These are phyloP conservation scores for Cygnus olor DNA, from an alignment of 2,797 vertebrate species.

Conservation along the genomic window DNA sequence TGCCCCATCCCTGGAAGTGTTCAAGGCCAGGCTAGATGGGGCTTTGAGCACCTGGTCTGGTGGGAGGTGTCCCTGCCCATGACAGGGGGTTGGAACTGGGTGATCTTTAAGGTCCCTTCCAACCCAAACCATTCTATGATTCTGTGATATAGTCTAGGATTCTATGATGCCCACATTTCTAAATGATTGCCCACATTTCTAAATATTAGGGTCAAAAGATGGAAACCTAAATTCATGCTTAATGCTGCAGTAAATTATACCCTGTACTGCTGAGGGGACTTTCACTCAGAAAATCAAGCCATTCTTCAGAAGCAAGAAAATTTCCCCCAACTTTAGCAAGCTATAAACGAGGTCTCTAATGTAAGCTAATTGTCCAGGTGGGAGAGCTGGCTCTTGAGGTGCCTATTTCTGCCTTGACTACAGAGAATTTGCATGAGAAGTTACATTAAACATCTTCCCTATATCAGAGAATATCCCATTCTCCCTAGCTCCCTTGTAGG, in stretches of 20 bases:
- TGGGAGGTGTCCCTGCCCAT: no score
- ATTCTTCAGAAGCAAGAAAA: background rate
- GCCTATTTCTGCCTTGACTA: slow-evolving; percentile 7
- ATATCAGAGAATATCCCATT: background rate
- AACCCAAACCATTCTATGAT: no score
- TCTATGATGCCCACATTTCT: no score
- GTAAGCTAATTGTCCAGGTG: background rate
- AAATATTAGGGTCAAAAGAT: background rate
- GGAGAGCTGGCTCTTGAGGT: background rate
- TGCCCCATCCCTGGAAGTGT: no score
- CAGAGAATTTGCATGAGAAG: background rate
- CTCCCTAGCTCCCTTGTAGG: background rate
- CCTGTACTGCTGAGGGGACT: background rate
- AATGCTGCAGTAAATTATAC: background rate
- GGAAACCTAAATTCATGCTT: background rate
- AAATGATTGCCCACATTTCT: background rate
- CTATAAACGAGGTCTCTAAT: background rate
- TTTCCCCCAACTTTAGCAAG: background rate
- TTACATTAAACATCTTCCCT: background rate
- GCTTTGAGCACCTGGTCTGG: no score
- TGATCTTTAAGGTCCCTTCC: no score
- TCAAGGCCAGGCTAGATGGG: no score
- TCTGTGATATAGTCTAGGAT: no score
- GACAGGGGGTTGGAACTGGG: no score
- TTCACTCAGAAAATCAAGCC: background rate